Evolutionary conservation across 2,888 invertebrate species (phyloP).

Genomic region (Lithophane leautieri): DNA sequence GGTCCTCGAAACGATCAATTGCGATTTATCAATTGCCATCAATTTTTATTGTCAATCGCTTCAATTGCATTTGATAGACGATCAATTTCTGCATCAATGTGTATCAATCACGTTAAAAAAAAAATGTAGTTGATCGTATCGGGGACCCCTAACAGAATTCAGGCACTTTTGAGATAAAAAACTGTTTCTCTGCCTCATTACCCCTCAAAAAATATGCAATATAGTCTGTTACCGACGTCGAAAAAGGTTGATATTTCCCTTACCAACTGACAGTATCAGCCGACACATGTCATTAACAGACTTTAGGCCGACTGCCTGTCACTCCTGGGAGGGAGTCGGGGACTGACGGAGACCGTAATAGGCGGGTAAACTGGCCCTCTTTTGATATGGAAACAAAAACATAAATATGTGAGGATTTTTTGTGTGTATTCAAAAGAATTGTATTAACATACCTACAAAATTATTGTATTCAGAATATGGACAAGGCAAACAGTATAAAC

Average conservation of each 20-base stretch:
- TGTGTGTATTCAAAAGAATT: too few species aligned
- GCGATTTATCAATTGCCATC: too few species aligned
- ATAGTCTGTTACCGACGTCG: neutral
- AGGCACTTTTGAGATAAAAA: neutral
- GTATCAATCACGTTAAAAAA: too few species aligned
- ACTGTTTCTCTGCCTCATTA: neutral
- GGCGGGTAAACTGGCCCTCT: conserved; percentile 11
- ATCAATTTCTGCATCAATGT: too few species aligned
- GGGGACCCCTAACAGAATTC: neutral
- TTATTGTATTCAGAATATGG: neutral
- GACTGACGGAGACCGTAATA: conserved; percentile 23
- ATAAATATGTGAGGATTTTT: conserved; percentile 1
- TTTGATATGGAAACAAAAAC: conserved; percentile 24
- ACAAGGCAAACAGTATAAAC: neutral
- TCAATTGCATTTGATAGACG: too few species aligned
- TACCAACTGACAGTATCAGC: conserved; percentile 15
- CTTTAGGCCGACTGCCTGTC: conserved; percentile 29
- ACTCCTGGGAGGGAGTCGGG: conserved; percentile 11
- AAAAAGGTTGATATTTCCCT: conserved; percentile 35
- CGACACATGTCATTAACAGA: conserved; percentile 54
- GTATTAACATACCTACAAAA: neutral
- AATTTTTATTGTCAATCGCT: too few species aligned
- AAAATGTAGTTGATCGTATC: too few species aligned
- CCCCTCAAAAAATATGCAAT: conserved; percentile 15
- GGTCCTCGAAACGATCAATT: too few species aligned